A percentile compares a stretch with the other conserved stretches of the same genome.
Evolutionary conservation across 2,797 vertebrate genomes (phyloP).

Genomic region (Scyliorhinus canicula): DNA sequence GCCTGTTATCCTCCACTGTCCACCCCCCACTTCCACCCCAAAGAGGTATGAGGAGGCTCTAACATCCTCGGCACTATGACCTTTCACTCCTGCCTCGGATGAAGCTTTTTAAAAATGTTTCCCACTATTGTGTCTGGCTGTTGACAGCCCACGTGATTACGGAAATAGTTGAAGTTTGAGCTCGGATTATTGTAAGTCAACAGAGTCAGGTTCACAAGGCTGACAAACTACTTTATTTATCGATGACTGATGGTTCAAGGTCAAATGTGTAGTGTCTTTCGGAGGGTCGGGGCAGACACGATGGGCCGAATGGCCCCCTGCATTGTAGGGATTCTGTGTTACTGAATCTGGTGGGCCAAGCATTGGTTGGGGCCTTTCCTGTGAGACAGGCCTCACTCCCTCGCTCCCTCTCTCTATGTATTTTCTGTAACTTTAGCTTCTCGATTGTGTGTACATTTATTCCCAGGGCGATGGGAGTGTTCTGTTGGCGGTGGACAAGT

Average conservation of each 20-base stretch:
- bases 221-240: neutral
- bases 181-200: neutral
- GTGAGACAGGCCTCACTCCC: neutral
- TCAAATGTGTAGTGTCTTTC: neutral
- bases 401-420: neutral
- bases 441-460: neutral
- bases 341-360: neutral
- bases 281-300: too few relatives aligned
- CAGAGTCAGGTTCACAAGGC: neutral
- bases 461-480: neutral
- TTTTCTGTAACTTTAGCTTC: neutral
- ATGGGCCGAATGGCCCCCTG: too few relatives aligned
- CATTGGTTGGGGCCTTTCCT: neutral
- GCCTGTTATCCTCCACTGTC: too few relatives aligned
- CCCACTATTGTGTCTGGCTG: neutral
- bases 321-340: too few relatives aligned
- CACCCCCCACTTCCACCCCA: too few relatives aligned
- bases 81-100: neutral
- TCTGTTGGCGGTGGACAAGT: neutral
- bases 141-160: neutral
- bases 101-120: neutral
- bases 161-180: neutral
- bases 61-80: neutral
- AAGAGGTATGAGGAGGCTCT: too few relatives aligned
- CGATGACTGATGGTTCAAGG: neutral